Base-by-base conservation (phyloP, 1,140 invertebrate species). In the Laupala kohalensis region DNA sequence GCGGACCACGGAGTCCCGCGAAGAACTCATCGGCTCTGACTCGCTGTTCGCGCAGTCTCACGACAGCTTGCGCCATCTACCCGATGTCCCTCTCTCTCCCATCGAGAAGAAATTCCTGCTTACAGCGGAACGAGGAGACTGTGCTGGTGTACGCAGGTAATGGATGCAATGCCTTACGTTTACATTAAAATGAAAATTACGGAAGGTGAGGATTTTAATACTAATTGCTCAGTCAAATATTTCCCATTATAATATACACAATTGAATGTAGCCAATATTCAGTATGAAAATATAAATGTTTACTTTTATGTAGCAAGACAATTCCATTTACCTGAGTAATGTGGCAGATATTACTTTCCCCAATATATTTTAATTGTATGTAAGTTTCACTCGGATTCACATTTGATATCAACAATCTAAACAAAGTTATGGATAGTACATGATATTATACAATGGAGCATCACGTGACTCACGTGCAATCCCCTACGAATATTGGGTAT, bases 51-150 rank as follows among this genome's bases (percentile, higher is more conserved):
- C 77, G 15, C 69, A 75, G 13, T 79, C 77, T 24, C 25, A 74
- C 67, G 74, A 77, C 71, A 78, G 79, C 70, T 74, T 73, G 24
- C 69, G 74, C 15, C 81, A 80, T 75, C 76, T 81, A 30, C 75
- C 79, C n/a, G 90, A 92, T 73, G 86, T 88, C 76, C 80, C 87
- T 15, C 85, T 95, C 64, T 89, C 90, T 23, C 85, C 87, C 64
- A 86, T 91, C 71, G 93, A 95, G 79, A 95, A 95, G 78, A 87
- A 88, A 69, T 95, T 92, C 80, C 83, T 95, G 27, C 84, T 95
- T 25, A 86, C 89, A 74, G 92, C 91, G n/a, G 93, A 96, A 80
- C 83, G 92, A 76, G 93, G 94, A 76, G 93, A 96, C 81, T 87
- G 90, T 76, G 90, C 89, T n/a, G 91, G 89, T 73, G 90, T 93